Evolutionary conservation across 2,888 invertebrate genomes (phyloP), one percentile per base, ranked within the genome.

Genomic region (Machimus atricapillus): DNA sequence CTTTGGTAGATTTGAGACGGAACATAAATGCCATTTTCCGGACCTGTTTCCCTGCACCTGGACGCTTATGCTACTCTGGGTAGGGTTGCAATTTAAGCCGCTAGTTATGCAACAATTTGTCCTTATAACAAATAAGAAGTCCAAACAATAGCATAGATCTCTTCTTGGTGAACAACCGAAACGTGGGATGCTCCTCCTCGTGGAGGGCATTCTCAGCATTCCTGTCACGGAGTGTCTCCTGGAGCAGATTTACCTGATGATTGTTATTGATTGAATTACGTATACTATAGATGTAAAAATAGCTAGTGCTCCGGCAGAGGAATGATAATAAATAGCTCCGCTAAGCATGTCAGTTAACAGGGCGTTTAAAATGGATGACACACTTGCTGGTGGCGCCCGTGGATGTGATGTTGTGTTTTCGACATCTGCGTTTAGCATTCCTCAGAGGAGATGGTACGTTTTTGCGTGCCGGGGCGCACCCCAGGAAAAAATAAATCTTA

Each of bases 191-290:
- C 77, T 46, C 66, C 43, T 46, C 4, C 43, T 46, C 66, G 27
- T 27, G 43, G 40, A 85, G 85, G 56, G 79, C 43, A 52, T 85
- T 82, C 86, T 87, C 56, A 58, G 19, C 76, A 88, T 88, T 88
- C 88, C 56, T 81, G 82, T 87, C 88, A 88, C 88, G 88, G 81
- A 86, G 82, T 87, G 81, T 87, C 87, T 87, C 87, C 87, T 87
- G 31, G 88, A 86, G 82, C 88, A 87, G 88, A 88, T 88, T 88
- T 87, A 88, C 88, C 87, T 87, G 88, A 88, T 88, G 88, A 88
- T 88, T 88, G 88, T 88, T 88, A 88, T 88, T 88, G 88, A 88
- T 88, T 88, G 88, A 88, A 88, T 88, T 88, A 87, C 87, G 81
- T 81, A 37, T 73, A 86, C 82, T 58, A 85, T 27, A 52, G 82